These are phyloP conservation scores for Neolamprologus variostigma DNA, from an alignment of 2,113 vertebrate species.

Conservation along the genomic window DNA sequence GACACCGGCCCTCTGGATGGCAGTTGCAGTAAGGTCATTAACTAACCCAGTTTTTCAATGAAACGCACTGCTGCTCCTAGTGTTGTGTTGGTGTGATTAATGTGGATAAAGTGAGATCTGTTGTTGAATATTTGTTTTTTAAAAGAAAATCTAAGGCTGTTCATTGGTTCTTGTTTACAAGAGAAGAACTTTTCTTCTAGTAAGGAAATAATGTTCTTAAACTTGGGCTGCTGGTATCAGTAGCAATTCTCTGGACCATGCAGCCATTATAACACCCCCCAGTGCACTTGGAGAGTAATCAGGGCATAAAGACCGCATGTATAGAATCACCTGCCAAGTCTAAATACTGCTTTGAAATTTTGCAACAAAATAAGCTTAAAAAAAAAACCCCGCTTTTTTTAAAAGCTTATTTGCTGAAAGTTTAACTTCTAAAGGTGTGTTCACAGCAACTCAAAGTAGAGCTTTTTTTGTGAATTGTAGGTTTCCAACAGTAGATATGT, in stretches of 20 bases:
- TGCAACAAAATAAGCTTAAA: not conserved
- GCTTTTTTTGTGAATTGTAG: not conserved
- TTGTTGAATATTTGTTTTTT: not conserved
- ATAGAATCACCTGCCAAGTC: not conserved
- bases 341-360: not conserved
- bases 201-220: not conserved
- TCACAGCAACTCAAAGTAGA: not conserved
- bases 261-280: not conserved
- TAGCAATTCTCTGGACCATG: not conserved
- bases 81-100: not conserved
- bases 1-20: not conserved
- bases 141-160: not conserved
- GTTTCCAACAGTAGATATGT: not conserved
- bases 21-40: not conserved
- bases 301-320: not conserved
- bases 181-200: not conserved
- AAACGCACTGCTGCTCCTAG: rapidly evolving
- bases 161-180: not conserved
- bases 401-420: not conserved
- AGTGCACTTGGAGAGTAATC: not conserved
- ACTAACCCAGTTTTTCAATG: not conserved
- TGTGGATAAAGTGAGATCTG: not conserved
- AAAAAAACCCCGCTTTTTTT: rapidly evolving
- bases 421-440: not conserved
- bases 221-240: not conserved